phyloP scores from a whole-genome alignment of 2,797 vertebrate genomes.

The Neomorphus geoffroyi region DNA sequence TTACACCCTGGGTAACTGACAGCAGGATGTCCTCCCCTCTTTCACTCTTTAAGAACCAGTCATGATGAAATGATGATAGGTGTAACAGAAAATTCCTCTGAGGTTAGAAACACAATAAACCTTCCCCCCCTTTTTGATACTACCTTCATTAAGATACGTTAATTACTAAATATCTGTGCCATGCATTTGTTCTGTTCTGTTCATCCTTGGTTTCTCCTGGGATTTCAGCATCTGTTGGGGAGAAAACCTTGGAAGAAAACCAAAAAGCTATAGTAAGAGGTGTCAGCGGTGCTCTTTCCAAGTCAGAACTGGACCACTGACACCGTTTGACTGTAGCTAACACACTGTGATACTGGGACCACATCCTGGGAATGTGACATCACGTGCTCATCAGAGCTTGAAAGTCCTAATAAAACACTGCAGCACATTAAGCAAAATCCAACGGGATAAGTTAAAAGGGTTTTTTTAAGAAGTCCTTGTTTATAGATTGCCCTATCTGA shows the following conservation, averaged over 20 bases:
- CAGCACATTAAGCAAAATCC: background rate
- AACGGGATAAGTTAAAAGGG: background rate
- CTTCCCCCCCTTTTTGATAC: background rate
- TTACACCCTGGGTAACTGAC: background rate
- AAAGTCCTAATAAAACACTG: background rate
- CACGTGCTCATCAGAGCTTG: background rate
- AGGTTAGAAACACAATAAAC: background rate
- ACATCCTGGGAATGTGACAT: background rate
- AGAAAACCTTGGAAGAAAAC: conserved; percentile 18
- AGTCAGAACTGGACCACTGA: background rate
- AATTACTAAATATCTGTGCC: conserved; percentile 30
- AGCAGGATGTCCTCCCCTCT: background rate
- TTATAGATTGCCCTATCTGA: background rate
- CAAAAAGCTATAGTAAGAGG: background rate
- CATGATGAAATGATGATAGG: background rate
- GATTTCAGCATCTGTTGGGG: conserved; percentile 30
- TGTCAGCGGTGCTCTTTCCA: background rate
- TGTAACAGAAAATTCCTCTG: background rate
- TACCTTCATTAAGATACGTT: conserved; percentile 6
- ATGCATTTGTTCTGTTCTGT: background rate
- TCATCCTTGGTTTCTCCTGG: background rate
- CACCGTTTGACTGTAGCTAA: background rate
- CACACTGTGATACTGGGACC: background rate
- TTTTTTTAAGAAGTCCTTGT: background rate
- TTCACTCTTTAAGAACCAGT: background rate